Conservation (phyloP, 2,888 invertebrate species). For the Linnaemya tessellans region DNA sequence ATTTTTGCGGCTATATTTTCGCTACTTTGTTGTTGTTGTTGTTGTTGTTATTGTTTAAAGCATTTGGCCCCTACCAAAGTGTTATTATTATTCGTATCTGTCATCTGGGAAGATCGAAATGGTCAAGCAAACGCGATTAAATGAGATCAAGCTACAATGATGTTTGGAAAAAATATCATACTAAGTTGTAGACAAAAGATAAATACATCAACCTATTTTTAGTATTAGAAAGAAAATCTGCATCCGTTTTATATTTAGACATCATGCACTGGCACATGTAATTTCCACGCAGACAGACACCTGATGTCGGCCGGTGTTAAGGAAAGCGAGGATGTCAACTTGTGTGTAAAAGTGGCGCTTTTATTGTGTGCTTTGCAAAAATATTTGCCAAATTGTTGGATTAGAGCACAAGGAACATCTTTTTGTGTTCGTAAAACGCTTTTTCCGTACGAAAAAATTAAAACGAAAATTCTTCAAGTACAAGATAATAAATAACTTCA, state of each 20-base stretch:
- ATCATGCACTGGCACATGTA: background rate
- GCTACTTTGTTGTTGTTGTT: background rate
- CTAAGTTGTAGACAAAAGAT: constrained; percentile 52
- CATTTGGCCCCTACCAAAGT: constrained; percentile 53
- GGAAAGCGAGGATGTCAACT: constrained; percentile 74
- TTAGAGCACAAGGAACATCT: background rate
- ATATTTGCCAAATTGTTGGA: constrained; percentile 14
- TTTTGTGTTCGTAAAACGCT: no score
- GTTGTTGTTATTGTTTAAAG: background rate
- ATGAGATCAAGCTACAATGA: constrained; percentile 25
- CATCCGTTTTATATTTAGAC: constrained; percentile 67
- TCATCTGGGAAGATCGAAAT: constrained; percentile 48
- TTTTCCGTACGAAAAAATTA: background rate
- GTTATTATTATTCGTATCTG: constrained; percentile 61
- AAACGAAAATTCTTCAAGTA: no score
- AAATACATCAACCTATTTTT: constrained; percentile 69
- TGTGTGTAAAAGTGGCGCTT: constrained; percentile 69
- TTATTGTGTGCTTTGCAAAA: constrained; percentile 30
- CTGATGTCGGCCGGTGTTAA: constrained; percentile 47
- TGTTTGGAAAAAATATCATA: constrained; percentile 11
- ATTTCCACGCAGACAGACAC: constrained; percentile 25
- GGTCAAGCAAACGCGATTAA: constrained; percentile 42
- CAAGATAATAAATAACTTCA: no score
- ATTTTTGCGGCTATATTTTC: constrained; percentile 19
- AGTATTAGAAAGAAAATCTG: constrained; percentile 54